Percentiles rank a stretch among this genome's conserved stretches.
Evolutionary conservation across 2,888 invertebrate genomes (phyloP).

Genomic region (Siphlonurus alternatus): DNA sequence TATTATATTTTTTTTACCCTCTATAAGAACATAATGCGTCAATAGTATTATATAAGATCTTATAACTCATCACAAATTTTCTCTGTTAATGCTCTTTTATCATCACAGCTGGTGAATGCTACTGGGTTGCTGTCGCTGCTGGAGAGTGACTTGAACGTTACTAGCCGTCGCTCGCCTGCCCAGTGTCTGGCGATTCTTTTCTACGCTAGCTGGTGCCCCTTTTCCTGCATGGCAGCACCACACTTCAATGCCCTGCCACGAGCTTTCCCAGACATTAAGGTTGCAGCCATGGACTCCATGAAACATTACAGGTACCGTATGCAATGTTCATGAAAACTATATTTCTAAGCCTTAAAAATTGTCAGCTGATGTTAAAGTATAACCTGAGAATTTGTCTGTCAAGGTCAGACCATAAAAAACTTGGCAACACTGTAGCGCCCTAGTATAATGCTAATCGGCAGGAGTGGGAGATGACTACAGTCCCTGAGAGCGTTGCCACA

Average conservation of each 20-base stretch:
- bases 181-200: constrained; percentile 69
- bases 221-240: constrained; percentile 77
- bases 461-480: no score
- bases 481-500: no score
- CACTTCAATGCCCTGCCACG: constrained; percentile 79
- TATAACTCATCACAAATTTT: no score
- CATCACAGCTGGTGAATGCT: background rate
- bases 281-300: constrained; percentile 80
- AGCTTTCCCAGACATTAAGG: constrained; percentile 69
- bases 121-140: background rate
- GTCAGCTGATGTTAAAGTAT: background rate
- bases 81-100: no score
- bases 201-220: constrained; percentile 78
- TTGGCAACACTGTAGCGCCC: no score
- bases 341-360: background rate
- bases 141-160: constrained; percentile 31
- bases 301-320: constrained; percentile 43
- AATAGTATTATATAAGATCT: no score
- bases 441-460: no score
- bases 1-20: no score
- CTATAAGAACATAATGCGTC: no score
- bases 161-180: constrained; percentile 40
- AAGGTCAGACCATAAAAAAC: no score
- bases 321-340: no score
- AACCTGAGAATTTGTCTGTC: no score